Base-by-base conservation (phyloP, 2,797 vertebrate species). In the Nyctibius grandis region DNA sequence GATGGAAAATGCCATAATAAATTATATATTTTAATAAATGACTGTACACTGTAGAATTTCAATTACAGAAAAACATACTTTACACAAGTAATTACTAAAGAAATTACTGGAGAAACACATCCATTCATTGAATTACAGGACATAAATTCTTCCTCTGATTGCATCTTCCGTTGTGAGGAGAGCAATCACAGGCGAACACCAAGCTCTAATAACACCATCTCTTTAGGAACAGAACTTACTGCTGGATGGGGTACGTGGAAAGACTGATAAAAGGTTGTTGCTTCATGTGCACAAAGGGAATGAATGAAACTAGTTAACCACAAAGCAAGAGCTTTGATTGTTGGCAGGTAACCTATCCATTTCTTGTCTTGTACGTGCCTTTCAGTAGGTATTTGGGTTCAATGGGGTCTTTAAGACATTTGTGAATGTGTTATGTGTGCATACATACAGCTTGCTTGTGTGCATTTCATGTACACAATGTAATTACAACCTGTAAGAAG, bases 51-150 rank as follows among this genome's bases (percentile, higher is more conserved):
- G 76, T 93, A 65, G 60, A 91, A 93, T 96, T 97, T 96, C 95
- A 97, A 94, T 97, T 97, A 97, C 88, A 96, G 95, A 91, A 97
- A 96, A 97, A 86, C 93, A 94, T 50, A 90, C 89, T 97, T 96
- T 95, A 92, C 94, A 91, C 87, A 95, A 95, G 94, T 95, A 96
- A 97, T 97, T 97, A 91, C 93, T 77, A 70, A 74, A 94, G 95
- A 96, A 96, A 97, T 97, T 96, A 93, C 85, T 57, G 60, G 48
- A 80, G 95, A 94, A 96, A 86, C 89, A 74, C 89, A 96, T 96
- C 80, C 67, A 94, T 95, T 97, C 95, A 67, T 77, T 96, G 95
- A 97, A 96, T 97, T 96, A 95, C 68, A 94, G 96, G 94, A 89
- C 88, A 91, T 82, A 95, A 93, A 94, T 95, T 96, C 84, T 95